Evolutionary conservation across 2,888 invertebrate species (phyloP).

Genomic region (Diaphora mendica): DNA sequence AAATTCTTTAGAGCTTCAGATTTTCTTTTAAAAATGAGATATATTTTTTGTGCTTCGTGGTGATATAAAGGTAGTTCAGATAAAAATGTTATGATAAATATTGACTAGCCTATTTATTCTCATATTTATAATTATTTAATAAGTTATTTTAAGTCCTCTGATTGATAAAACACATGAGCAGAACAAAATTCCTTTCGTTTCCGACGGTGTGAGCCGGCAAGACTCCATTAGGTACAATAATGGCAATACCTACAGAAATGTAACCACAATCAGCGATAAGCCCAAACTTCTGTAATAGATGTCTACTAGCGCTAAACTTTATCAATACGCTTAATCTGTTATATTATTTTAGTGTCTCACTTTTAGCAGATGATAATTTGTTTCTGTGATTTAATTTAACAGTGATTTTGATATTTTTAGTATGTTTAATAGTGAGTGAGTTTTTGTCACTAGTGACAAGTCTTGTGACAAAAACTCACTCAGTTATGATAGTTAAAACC

Average conservation of each 20-base stretch:
- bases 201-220: not conserved
- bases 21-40: too few species aligned
- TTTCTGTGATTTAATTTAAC: not conserved
- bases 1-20: too few species aligned
- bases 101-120: too few species aligned
- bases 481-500: too few species aligned
- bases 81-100: too few species aligned
- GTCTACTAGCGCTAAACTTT: slow-evolving; percentile 37
- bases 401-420: not conserved
- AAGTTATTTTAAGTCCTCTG: not conserved
- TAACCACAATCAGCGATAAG: slow-evolving; percentile 28
- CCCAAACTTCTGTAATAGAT: not conserved
- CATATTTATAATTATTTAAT: too few species aligned
- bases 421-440: too few species aligned
- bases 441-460: too few species aligned
- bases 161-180: not conserved
- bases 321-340: not conserved
- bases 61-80: too few species aligned
- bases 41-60: too few species aligned
- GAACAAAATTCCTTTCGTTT: not conserved
- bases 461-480: too few species aligned
- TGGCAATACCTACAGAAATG: not conserved
- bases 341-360: not conserved
- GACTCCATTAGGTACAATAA: not conserved
- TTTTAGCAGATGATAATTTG: not conserved